These are phyloP conservation scores for Epinotia brunnichana DNA, from an alignment of 2,888 invertebrate species.

Conservation along the genomic window DNA sequence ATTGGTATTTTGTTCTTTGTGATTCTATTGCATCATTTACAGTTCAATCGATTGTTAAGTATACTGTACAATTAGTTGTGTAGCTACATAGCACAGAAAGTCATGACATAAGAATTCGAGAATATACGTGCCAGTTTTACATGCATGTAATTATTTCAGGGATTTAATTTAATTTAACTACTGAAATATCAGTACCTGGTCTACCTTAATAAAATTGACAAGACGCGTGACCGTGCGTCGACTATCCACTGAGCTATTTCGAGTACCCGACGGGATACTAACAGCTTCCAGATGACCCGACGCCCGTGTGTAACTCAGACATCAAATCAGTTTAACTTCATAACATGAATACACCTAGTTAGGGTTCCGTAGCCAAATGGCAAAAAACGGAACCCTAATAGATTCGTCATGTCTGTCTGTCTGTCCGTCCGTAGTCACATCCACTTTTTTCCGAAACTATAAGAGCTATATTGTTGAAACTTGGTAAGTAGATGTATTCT, in stretches of 20 bases:
- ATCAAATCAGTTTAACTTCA: not conserved
- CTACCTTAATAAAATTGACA: not conserved
- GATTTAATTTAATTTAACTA: not conserved
- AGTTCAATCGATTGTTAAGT: no score
- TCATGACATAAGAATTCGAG: not conserved
- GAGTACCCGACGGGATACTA: conserved; percentile 20
- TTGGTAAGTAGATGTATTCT: no score
- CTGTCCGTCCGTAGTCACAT: no score
- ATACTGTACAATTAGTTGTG: not conserved
- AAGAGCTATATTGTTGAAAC: no score
- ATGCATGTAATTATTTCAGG: not conserved
- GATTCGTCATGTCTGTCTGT: no score
- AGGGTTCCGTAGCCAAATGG: no score
- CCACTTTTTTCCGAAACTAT: no score
- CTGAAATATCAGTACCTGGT: not conserved
- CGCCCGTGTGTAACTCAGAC: not conserved
- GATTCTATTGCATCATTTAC: no score
- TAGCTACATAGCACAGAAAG: not conserved
- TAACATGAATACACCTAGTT: not conserved
- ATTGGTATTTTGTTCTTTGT: no score
- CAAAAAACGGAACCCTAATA: no score
- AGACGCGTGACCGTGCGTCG: not conserved
- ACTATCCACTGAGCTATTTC: conserved; percentile 13
- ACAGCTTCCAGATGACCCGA: conserved; percentile 29
- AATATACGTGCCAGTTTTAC: not conserved